A percentile compares a stretch with the other conserved stretches of the same genome.
Evolutionary conservation across 2,797 vertebrate species (phyloP).

Genomic region (Zalophus californianus): DNA sequence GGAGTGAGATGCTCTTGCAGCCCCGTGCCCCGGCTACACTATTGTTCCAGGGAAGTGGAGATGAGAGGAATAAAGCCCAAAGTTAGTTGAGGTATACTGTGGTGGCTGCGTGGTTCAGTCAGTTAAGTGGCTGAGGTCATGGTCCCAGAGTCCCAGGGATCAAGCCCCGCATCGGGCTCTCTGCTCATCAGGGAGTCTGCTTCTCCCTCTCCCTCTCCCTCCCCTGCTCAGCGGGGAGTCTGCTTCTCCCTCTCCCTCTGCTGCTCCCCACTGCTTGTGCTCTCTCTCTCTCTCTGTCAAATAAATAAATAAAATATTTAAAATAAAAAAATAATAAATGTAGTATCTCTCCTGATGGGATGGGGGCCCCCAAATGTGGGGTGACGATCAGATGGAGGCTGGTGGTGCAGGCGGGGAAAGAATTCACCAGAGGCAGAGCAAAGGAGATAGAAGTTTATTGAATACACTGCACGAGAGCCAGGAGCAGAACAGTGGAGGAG

Average conservation of each 20-base stretch:
- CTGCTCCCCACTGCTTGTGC: neutral
- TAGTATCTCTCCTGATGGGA: neutral
- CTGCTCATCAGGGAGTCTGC: neutral
- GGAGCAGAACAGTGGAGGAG: neutral
- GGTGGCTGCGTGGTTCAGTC: neutral
- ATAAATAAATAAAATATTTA: neutral
- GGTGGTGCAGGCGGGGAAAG: neutral
- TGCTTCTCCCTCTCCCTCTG: neutral
- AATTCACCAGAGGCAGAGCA: neutral
- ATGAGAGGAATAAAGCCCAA: neutral
- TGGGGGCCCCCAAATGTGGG: neutral
- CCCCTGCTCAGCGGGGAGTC: neutral
- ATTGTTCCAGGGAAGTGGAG: neutral
- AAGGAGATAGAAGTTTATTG: neutral
- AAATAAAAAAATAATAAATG: neutral
- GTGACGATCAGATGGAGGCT: neutral
- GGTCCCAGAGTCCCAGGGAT: neutral
- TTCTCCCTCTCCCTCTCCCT: neutral
- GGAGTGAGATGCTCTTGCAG: neutral
- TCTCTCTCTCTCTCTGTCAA: neutral
- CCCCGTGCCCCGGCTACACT: neutral
- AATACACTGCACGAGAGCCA: neutral
- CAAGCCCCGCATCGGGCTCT: neutral
- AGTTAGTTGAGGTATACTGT: neutral
- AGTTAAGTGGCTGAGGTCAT: neutral